phyloP scores from a whole-genome alignment of 2,888 invertebrate genomes.

The Drosophila anomelani region DNA sequence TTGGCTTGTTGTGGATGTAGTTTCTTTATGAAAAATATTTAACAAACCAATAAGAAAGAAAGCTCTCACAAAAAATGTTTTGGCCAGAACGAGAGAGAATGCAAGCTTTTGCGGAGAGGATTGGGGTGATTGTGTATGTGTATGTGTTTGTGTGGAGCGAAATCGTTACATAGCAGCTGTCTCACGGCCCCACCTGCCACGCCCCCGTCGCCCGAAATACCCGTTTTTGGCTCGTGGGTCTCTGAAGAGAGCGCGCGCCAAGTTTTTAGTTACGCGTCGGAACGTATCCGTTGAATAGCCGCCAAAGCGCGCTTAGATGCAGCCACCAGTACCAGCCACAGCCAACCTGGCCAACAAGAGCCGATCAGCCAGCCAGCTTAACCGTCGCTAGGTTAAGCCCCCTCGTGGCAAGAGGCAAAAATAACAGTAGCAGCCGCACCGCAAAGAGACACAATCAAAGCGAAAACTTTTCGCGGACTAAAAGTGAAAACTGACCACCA shows the following conservation, averaged over 20 bases:
- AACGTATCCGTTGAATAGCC: constrained; percentile 77
- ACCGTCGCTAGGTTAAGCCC: constrained; percentile 66
- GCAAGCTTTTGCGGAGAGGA: constrained; percentile 42
- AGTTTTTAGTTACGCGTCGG: constrained; percentile 79
- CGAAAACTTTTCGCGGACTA: constrained; percentile 12
- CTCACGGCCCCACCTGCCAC: constrained; percentile 43
- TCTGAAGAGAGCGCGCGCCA: constrained; percentile 75
- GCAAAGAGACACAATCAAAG: constrained; percentile 49
- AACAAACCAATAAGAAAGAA: constrained; percentile 49
- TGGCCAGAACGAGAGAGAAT: constrained; percentile 35
- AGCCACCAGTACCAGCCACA: constrained; percentile 55
- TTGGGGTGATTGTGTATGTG: background rate
- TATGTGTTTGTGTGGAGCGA: constrained; percentile 26
- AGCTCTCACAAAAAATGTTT: constrained; percentile 33
- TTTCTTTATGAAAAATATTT: constrained; percentile 35
- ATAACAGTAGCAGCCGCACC: constrained; percentile 42
- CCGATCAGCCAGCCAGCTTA: constrained; percentile 38
- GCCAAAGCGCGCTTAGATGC: constrained; percentile 73
- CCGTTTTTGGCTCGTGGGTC: constrained; percentile 71
- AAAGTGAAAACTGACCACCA: constrained; percentile 24
- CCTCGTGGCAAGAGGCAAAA: constrained; percentile 45
- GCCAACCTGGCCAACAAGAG: constrained; percentile 44
- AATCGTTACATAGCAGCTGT: constrained; percentile 51
- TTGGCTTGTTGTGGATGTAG: constrained; percentile 16
- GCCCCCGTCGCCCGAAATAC: constrained; percentile 44